Evolutionary conservation across 2,888 invertebrate species (phyloP), one percentile per base, ranked within the genome.

Genomic region (Thyatira batis): DNA sequence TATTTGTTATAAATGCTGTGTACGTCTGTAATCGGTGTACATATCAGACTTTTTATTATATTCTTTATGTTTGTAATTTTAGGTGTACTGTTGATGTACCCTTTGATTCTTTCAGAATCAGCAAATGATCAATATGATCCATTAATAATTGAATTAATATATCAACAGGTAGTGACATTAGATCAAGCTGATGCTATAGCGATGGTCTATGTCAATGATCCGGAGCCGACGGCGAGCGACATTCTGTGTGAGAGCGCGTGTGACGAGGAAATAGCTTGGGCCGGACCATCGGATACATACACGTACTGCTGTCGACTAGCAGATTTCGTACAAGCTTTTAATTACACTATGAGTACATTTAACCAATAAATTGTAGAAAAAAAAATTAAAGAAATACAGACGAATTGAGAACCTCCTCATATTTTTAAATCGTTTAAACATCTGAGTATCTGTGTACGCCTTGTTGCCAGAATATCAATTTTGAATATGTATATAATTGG

Each of bases 121-220:
- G 8, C 39, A 2, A 6, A 1, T 0, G 13, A 8, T 17, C 39
- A 17, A 11, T 11, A 6, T 8, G 8, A 39, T 17, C 1, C n/a
- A 39, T 2, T 23, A 23, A 23, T 4, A 23, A 23, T 4, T 17
- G 17, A 8, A n/a, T 39, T 8, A 8, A 8, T 17, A 39, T 17
- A 27, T 20, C 9, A 55, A 20, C 52, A 71, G 65, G 55, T 73
- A 28, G 23, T 68, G 9, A 53, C 43, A 3, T 48, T 60, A 5
- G 49, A 49, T n/a, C 45, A 60, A 0, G 57, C 58, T 1, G 30
- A 62, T 0, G 10, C 43, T 0, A 10, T 67, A 20, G 73, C 59
- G 4, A 54, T 71, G 28, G 52, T 71, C 4, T 54, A 73, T n/a
- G 61, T 71, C 6, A 71, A 71, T 46, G 69, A 55, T 33, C 52